Base-by-base conservation (phyloP, 2,113 vertebrate species). In the Strigops habroptila region DNA sequence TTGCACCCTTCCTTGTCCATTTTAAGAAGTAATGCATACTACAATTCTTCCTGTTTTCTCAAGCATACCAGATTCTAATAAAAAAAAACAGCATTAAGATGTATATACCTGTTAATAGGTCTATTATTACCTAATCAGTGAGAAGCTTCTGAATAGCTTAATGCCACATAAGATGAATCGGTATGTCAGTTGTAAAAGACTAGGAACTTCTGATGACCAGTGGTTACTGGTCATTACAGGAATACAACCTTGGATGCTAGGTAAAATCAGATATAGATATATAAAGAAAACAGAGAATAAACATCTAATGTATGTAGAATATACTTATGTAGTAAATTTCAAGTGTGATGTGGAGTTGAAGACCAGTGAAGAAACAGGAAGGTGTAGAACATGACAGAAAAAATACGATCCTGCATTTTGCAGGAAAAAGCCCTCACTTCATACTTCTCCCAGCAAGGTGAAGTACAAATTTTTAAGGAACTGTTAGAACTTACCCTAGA, bases 241-340 rank as follows among this genome's bases (percentile, higher is more conserved):
- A 63, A 60, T 59, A 39, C 3, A 19, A 30, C 4, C 18, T 57
- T 2, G 1, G 3, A 1, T 71, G 18, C 14, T 69, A n/a, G 4
- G 3, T 91, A 69, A 80, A 93, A 65, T 64, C 30, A 48, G 18
- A 57, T 37, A 62, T 25, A 74, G 13, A 3, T 16, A 37, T 4
- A 71, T 9, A 74, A 57, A 31, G 33, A 86, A 74, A 92, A 67
- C 2, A 57, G 19, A 55, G 4, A 59, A 37, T 15, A 53, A 37
- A 2, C 7, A 39, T 52, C 48, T 44, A 77, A 5, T 14, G 1
- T 16, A 64, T 37, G 15, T n/a, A 9, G 6, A 80, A 76, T 4
- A n/a, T n/a, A 33, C 1, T 77, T 80, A 33, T 3, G 3, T 23
- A 67, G 19, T 11, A 74, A 62, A 70, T 81, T 70, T 84, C 27